phyloP scores from a whole-genome alignment of 1,140 invertebrate genomes.

The Lasioglossum baleicum region DNA sequence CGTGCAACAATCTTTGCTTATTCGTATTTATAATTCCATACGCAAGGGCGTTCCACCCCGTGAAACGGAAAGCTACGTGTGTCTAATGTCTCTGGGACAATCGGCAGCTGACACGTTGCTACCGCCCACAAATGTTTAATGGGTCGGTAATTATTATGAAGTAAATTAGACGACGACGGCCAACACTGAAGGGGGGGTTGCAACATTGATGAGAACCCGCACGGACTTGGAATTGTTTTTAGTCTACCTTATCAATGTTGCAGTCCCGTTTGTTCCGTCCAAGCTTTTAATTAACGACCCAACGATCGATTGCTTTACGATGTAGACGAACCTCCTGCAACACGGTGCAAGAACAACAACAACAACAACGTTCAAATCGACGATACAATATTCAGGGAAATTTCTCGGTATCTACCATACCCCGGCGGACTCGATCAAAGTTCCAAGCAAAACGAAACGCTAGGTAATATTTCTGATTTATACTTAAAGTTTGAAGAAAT shows the following conservation, averaged over 20 bases:
- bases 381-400: no score
- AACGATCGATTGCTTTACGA: conserved; percentile 50
- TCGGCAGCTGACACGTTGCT: conserved; percentile 62
- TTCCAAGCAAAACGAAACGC: no score
- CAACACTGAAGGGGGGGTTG: background rate
- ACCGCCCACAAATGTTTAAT: conserved; percentile 66
- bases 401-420: no score
- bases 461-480: no score
- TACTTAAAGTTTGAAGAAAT: no score
- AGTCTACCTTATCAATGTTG: conserved; percentile 60
- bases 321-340: background rate
- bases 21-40: conserved; percentile 14
- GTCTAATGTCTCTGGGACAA: conserved; percentile 63
- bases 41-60: background rate
- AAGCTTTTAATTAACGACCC: conserved; percentile 47
- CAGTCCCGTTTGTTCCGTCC: conserved; percentile 38
- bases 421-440: no score
- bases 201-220: conserved; percentile 29
- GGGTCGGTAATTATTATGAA: conserved; percentile 66
- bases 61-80: conserved; percentile 10
- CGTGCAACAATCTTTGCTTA: conserved; percentile 4
- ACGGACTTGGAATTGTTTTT: conserved; percentile 16
- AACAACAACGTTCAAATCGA: no score
- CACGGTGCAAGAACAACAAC: no score
- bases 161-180: conserved; percentile 58